A percentile compares a stretch with the other conserved stretches of the same genome.
phyloP scores from a whole-genome alignment of 2,888 invertebrate species.

The Ctena decussata region DNA sequence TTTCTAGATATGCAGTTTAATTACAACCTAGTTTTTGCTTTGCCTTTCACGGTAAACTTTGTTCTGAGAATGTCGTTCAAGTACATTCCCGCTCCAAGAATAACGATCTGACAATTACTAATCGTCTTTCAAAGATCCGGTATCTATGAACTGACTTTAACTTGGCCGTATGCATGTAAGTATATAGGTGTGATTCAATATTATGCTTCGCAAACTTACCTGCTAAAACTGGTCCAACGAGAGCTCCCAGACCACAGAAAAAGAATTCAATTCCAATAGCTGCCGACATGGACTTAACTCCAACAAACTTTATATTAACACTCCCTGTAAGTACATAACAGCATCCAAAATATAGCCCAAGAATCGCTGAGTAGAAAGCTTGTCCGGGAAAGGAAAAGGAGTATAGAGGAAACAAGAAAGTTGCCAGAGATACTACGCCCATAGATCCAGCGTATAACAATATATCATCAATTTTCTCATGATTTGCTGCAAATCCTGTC shows the following conservation, averaged over 20 bases:
- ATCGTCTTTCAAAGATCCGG: no score
- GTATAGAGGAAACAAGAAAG: constrained; percentile 37
- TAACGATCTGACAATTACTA: no score
- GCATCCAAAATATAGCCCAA: constrained; percentile 47
- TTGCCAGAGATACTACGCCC: constrained; percentile 38
- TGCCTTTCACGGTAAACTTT: no score
- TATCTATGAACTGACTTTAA: no score
- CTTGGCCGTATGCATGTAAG: no score
- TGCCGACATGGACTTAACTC: constrained; percentile 48
- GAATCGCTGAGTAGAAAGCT: constrained; percentile 29
- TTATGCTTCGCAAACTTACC: no score
- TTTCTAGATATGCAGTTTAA: no score
- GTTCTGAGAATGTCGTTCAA: no score
- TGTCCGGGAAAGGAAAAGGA: constrained; percentile 33
- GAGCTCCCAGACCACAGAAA: constrained; percentile 51
- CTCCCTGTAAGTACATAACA: constrained; percentile 43
- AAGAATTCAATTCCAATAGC: constrained; percentile 53
- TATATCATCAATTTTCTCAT: constrained; percentile 23
- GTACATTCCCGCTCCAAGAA: no score
- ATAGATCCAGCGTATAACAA: constrained; percentile 29
- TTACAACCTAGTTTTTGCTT: no score
- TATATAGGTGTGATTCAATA: no score
- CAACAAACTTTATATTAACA: constrained; percentile 45
- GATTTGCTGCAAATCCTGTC: constrained; percentile 41
- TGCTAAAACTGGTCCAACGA: constrained; percentile 53